Evolutionary conservation across 2,113 vertebrate species (phyloP), one percentile per base, ranked within the genome.

Genomic region (Notothenia coriiceps): DNA sequence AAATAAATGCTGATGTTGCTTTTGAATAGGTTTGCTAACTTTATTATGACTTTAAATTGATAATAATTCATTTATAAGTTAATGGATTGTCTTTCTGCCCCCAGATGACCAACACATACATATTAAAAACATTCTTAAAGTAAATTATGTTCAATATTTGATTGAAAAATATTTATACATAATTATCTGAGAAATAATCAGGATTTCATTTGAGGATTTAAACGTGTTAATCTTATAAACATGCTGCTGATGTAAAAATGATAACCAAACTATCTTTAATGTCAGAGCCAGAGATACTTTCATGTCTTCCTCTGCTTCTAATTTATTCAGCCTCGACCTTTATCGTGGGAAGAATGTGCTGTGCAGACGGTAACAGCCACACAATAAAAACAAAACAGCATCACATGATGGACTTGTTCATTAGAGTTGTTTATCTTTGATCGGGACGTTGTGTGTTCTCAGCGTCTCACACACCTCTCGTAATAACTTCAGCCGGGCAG

Each of bases 401-500:
- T n/a, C n/a, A 54, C 33, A 44, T 20, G 49, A 74, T 62, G 11
- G 22, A 61, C 50, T 51, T 50, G 62, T 83, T 87, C 9, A 74
- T 80, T 79, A 74, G 40, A 14, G 12, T 20, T 74, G 68, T 84
- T 86, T 84, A 68, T 84, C 59, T 65, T 49, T 52, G 61, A 70
- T 77, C 11, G 0, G 82, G 84, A 70, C 29, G 25, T 49, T 62
- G 60, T 79, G 29, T 74, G 17, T 65, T 68, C 65, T 74, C 62
- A 20, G 15, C 66, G 2, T 29, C 20, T 83, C 71, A 46, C 50
- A 2, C 51, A 40, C 66, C 29, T 25, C 56, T 18, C 12, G 18
- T 62, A 85, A 85, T 77, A 85, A 80, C 54, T 77, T 49, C 74
- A 71, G 56, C 56, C 59, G 18, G 74, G 43, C 85, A 68, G 74